Base-by-base conservation (phyloP, 2,797 vertebrate species). In the Odontamblyopus rebecca region DNA sequence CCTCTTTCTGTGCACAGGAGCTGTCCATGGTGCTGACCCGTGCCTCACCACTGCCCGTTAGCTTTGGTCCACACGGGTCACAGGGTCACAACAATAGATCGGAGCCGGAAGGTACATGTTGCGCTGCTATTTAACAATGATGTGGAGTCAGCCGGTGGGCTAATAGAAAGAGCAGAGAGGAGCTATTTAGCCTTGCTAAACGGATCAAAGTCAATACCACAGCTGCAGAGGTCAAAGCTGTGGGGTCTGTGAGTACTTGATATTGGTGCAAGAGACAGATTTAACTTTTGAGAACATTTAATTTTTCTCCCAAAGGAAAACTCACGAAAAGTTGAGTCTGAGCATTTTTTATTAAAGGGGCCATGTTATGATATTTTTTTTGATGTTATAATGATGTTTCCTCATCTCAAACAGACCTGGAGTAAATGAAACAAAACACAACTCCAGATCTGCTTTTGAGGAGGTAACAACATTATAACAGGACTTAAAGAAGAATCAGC, bases 121-220 rank as follows among this genome's bases (percentile, higher is more conserved):
- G 81, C 82, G 72, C 62, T 5, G 61, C 82, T 84, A 75, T 84
- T 84, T 86, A 84, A 84, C 77, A 80, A 68, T 62, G 73, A 82
- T 85, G 85, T 84, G 72, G 82, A 84, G 77, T 80, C 80, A 75
- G 6, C 53, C 62, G 77, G 61, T 51, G 12, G 71, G 69, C 44
- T 48, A 16, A 48, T 48, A 48, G 13, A 13, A 13, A 44, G 44
- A 48, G 44, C 41, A 6, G 32, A 82, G 70, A 71, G 85, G 61
- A 32, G 77, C 83, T 86, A 83, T 89, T 76, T 79, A 72, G 35
- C 35, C 35, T 38, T 8, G 35, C 35, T 2, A 9, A 9, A 2
- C 69, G 82, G 76, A 76, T 76, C 82, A 80, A 77, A 38, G 72
- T 78, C 82, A 75, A 6, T 68, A 7, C 7, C 73, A 80, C 76